Base-by-base conservation (phyloP, 2,113 vertebrate species). In the Peromyscus maniculatus region DNA sequence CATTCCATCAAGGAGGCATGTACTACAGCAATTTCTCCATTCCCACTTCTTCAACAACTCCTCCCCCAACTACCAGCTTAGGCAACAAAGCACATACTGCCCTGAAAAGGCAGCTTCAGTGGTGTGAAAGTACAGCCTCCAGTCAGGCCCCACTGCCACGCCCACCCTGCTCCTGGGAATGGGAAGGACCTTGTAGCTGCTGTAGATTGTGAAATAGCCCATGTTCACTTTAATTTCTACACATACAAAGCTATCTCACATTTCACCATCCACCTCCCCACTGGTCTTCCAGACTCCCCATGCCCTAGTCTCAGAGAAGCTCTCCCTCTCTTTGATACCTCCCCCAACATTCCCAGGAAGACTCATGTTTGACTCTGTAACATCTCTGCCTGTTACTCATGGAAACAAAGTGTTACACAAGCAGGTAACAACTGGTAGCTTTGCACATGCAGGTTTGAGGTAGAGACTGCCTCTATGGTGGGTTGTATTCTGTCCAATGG, bases 11-110 rank as follows among this genome's bases (percentile, higher is more conserved):
- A 84, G 57, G 31, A 93, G 19, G 19, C 55, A 16, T 33, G 21
- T 2, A 55, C 55, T 49, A 31, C 0, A 69, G 21, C 28, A 16
- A 0, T 55, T 64, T 72, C 7, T 10, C 7, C 11, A 43, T 7
- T 43, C 21, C 8, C 0, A 86, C 2, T 8, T 1, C 24, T 46
- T 71, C n/a, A 10, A 7, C 46, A 9, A 7, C 46, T 9, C 16
- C 28, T 74, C 36, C 15, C 28, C 31, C 67, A 89, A 57, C 10
- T 1, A 74, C 72, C 36, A 74, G 46, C 87, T 0, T 24, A 87
- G 46, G 49, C 28, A 36, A 39, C 67, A 59, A 59, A 78, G 36
- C 2, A 0, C 4, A 31, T 16, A 36, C 43, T 16, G 10, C 52
- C 36, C 26, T 83, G 10, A 1, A 72, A 83, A 93, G 7, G 55